phyloP scores from a whole-genome alignment of 2,888 invertebrate genomes.

The Harpagoxenus sublaevis region DNA sequence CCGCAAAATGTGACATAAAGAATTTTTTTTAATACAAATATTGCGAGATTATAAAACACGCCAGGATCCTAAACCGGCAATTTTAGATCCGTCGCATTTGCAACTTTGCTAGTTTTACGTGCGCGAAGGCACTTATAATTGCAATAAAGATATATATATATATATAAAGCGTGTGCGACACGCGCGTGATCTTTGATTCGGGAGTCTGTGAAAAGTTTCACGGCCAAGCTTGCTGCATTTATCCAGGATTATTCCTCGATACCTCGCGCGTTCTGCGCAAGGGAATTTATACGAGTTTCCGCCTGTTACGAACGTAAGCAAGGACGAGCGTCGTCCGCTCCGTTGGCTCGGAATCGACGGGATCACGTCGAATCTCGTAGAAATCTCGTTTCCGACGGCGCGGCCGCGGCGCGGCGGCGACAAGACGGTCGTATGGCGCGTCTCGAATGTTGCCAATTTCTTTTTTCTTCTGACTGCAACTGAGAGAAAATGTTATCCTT shows the following conservation, averaged over 20 bases:
- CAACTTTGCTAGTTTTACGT: neutral
- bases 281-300: slow-evolving; percentile 70
- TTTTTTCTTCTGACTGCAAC: neutral
- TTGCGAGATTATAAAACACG: neutral
- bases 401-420: neutral
- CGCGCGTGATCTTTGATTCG: neutral
- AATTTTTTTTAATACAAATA: neutral
- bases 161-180: neutral
- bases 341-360: slow-evolving; percentile 70
- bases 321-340: slow-evolving; percentile 68
- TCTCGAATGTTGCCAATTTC: neutral
- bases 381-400: slow-evolving; percentile 69
- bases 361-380: slow-evolving; percentile 74
- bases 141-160: too few species aligned
- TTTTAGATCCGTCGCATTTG: neutral
- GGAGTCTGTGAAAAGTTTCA: neutral
- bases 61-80: neutral
- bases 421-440: neutral
- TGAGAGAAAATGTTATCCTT: neutral
- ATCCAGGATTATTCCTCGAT: slow-evolving; percentile 43
- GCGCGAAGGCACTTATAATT: neutral
- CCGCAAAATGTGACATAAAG: neutral
- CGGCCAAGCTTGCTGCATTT: neutral
- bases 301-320: slow-evolving; percentile 65
- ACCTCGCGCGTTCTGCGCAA: slow-evolving; percentile 44